These are phyloP conservation scores for Euura saliciscinereae DNA, from an alignment of 1,140 invertebrate genomes.

Conservation along the genomic window DNA sequence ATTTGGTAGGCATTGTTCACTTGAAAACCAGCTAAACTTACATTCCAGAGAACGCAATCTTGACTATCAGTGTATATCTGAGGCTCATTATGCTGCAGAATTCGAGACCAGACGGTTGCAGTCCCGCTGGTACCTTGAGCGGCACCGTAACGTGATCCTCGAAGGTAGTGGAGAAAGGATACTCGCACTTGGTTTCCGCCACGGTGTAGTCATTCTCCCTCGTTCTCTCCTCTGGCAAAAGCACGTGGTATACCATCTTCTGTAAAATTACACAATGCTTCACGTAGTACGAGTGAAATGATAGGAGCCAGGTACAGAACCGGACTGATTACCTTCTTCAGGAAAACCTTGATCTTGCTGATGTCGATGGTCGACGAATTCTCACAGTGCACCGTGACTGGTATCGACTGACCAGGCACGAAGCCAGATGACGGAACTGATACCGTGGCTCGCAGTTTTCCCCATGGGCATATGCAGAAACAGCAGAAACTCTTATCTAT, in stretches of 20 bases:
- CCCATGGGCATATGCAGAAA: constrained; percentile 66
- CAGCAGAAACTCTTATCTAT: constrained; percentile 67
- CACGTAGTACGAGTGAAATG: constrained; percentile 7
- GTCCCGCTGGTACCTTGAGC: constrained; percentile 30
- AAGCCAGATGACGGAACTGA: constrained; percentile 65
- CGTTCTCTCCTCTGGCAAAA: background rate
- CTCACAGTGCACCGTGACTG: constrained; percentile 64
- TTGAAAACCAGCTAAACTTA: constrained; percentile 14
- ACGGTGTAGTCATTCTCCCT: constrained; percentile 9
- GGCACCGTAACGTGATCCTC: constrained; percentile 13
- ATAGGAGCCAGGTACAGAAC: background rate
- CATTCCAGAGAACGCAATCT: constrained; percentile 23
- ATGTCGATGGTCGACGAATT: constrained; percentile 69
- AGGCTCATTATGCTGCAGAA: constrained; percentile 33
- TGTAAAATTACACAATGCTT: too few relatives aligned
- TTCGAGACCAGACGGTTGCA: constrained; percentile 35
- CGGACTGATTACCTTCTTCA: constrained; percentile 66
- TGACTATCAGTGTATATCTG: constrained; percentile 26
- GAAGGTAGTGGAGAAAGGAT: constrained; percentile 21
- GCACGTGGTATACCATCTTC: background rate
- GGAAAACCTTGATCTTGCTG: constrained; percentile 61
- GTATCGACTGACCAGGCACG: constrained; percentile 69
- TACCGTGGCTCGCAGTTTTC: constrained; percentile 62
- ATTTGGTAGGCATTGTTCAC: too few relatives aligned
- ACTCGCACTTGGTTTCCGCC: constrained; percentile 14